phyloP scores from a whole-genome alignment of 2,888 invertebrate genomes.

The Mayetiola destructor region DNA sequence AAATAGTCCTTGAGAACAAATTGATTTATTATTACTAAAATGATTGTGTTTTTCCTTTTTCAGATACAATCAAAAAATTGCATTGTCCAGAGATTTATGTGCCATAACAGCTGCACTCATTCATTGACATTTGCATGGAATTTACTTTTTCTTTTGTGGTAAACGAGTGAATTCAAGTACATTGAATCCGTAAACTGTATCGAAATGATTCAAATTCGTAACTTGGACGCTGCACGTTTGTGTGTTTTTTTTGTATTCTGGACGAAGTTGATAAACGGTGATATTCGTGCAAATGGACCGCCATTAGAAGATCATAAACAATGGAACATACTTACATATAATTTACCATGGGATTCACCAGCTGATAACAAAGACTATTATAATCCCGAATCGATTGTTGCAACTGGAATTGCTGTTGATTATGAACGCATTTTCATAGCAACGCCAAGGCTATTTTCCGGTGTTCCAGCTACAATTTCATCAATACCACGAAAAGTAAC shows the following conservation, averaged over 20 bases:
- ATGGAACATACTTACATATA: conserved; percentile 53
- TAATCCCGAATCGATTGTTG: conserved; percentile 54
- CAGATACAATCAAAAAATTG: background rate
- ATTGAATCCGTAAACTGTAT: background rate
- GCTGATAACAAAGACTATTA: conserved; percentile 38
- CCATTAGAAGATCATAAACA: conserved; percentile 38
- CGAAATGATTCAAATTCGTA: background rate
- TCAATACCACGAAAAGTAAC: conserved; percentile 50
- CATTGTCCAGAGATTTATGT: background rate
- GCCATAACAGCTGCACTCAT: conserved; percentile 3
- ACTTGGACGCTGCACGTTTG: background rate
- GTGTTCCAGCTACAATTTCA: conserved; percentile 57
- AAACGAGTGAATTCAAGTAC: too few species aligned
- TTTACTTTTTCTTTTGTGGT: background rate
- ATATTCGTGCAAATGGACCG: conserved; percentile 1
- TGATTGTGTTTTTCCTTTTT: background rate
- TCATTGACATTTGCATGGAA: too few species aligned
- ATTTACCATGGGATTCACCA: conserved; percentile 48
- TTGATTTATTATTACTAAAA: too few species aligned
- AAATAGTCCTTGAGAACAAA: background rate
- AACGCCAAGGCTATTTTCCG: conserved; percentile 56
- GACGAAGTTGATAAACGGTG: background rate
- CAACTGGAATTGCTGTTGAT: conserved; percentile 60
- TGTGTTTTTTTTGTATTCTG: background rate
- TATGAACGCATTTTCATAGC: conserved; percentile 60